phyloP scores from a whole-genome alignment of 2,888 invertebrate species.

The Aethes cnicana region DNA sequence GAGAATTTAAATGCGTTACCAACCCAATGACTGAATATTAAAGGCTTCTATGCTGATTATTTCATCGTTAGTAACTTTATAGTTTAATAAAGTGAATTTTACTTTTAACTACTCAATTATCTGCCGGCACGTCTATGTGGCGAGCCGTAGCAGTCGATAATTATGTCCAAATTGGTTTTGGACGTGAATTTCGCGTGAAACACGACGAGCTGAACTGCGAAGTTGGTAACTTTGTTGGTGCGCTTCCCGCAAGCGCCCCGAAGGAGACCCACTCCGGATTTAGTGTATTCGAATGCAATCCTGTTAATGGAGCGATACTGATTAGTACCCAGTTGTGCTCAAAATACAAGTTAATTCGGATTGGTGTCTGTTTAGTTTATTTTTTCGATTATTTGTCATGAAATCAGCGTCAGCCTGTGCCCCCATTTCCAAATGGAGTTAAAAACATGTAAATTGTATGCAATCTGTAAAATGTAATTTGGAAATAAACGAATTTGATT shows the following conservation, averaged over 20 bases:
- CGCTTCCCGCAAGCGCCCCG: conserved; percentile 51
- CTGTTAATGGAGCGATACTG: conserved; percentile 50
- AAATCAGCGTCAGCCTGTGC: background rate
- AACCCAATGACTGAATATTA: no score
- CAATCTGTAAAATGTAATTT: no score
- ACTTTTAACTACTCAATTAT: background rate
- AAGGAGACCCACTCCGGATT: conserved; percentile 48
- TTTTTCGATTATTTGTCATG: background rate
- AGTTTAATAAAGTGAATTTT: no score
- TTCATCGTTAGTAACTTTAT: no score
- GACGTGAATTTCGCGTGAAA: conserved; percentile 56
- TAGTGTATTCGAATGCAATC: conserved; percentile 62
- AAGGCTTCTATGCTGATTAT: no score
- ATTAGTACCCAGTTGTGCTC: conserved; percentile 9
- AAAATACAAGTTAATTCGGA: conserved; percentile 1
- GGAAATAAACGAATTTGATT: no score
- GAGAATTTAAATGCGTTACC: no score
- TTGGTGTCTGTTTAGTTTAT: background rate
- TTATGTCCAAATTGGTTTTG: conserved; percentile 35
- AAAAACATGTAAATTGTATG: no score
- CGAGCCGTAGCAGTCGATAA: conserved; percentile 16
- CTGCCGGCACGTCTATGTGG: background rate
- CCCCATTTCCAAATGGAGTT: no score
- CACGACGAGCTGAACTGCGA: conserved; percentile 59
- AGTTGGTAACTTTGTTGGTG: conserved; percentile 67